Percentiles rank a stretch among this genome's conserved stretches.
phyloP scores from a whole-genome alignment of 53 echinoderm and acorn worm genomes.

The Henricia sp. region DNA sequence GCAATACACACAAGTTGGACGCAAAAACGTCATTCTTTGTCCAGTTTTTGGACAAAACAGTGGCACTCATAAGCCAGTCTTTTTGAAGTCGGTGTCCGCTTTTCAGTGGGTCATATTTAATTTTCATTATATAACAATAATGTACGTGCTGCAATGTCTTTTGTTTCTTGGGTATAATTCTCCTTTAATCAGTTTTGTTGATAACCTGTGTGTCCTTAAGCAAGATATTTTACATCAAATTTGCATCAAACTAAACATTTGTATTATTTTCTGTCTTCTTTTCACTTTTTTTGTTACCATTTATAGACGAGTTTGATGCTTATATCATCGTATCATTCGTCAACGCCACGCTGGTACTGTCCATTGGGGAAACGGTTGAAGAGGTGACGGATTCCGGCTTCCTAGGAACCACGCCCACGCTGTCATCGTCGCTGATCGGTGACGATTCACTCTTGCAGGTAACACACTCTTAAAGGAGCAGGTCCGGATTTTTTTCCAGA shows the following conservation, averaged over 20 bases:
- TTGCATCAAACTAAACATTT: no score
- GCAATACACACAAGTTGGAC: no score
- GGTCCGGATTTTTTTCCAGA: not conserved
- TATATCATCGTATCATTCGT: constrained; percentile 99
- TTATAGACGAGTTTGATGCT: constrained; percentile 93
- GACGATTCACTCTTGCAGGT: constrained; percentile 98
- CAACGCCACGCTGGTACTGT: constrained; percentile 94
- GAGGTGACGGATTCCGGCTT: constrained; percentile 99
- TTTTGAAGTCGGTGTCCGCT: no score
- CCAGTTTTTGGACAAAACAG: no score
- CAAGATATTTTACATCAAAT: no score
- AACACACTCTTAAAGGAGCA: not conserved
- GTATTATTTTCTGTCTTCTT: constrained; percentile 7
- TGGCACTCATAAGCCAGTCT: no score
- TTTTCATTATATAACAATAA: not conserved
- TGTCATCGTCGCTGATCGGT: constrained; percentile 94
- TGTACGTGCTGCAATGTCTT: not conserved
- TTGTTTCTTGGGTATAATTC: not conserved
- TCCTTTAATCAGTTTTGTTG: no score
- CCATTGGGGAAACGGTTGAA: constrained; percentile 96
- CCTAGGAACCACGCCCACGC: constrained; percentile 94
- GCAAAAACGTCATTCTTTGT: no score
- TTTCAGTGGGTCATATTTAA: no score
- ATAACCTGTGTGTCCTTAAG: no score
- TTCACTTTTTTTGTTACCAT: no score